Conservation (phyloP, 2,797 vertebrate genomes). For the Hemibagrus guttatus region DNA sequence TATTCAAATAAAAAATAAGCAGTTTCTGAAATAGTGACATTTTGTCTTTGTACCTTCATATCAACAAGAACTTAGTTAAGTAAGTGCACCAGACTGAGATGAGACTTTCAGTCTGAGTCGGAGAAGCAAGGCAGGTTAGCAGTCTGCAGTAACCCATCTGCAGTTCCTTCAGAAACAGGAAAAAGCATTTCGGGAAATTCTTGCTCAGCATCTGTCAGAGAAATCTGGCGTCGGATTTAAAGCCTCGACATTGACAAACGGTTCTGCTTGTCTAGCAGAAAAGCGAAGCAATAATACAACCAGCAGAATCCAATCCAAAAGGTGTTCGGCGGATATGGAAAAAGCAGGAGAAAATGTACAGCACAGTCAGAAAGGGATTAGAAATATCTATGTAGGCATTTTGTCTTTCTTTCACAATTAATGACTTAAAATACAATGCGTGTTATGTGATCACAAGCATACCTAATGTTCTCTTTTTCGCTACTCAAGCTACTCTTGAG, state of each 20-base stretch:
- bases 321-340: neutral
- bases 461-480: too few species aligned
- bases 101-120: neutral
- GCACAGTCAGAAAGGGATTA: neutral
- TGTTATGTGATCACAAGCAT: too few species aligned
- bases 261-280: neutral
- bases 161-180: slow-evolving; percentile 2
- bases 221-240: neutral
- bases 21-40: neutral
- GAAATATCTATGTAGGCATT: too few species aligned
- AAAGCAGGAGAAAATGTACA: neutral
- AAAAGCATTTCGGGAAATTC: neutral
- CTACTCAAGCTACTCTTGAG: too few species aligned
- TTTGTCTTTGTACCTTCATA: neutral
- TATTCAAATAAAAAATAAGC: neutral
- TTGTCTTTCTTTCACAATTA: too few species aligned
- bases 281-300: neutral
- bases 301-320: neutral
- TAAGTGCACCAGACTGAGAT: neutral
- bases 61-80: neutral
- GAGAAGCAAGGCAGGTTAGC: slow-evolving; percentile 7
- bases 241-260: neutral
- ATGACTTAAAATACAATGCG: neutral
- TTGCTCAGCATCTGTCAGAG: neutral
- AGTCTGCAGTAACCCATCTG: neutral